These are phyloP conservation scores for Rhabdomys dilectus DNA, from an alignment of 2,113 vertebrate species.

Conservation along the genomic window DNA sequence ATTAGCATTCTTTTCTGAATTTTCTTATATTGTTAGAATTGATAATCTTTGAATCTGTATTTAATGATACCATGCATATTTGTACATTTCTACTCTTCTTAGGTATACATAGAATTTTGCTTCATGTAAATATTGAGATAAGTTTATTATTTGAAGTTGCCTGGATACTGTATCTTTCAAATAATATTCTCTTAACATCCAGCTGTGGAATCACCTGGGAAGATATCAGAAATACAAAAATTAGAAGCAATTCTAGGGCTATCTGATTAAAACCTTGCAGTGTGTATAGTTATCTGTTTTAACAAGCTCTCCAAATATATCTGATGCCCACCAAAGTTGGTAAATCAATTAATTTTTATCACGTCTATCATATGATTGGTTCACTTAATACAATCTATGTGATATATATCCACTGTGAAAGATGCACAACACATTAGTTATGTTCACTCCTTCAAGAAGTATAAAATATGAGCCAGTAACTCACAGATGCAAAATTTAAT, in stretches of 20 bases:
- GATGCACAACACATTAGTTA: neutral
- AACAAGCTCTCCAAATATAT: neutral
- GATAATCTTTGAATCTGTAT: neutral
- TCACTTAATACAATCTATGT: neutral
- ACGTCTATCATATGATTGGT: neutral
- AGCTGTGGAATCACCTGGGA: neutral
- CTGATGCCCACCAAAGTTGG: neutral
- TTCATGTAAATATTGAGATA: slow-evolving; percentile 26
- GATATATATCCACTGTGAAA: neutral
- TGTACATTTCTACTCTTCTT: neutral
- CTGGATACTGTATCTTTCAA: neutral
- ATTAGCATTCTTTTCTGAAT: slow-evolving; percentile 13
- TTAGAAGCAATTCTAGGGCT: neutral
- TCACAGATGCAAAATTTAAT: slow-evolving; percentile 10
- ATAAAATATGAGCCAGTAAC: neutral
- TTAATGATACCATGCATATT: neutral
- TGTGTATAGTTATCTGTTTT: neutral
- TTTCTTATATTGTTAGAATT: neutral
- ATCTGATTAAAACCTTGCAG: neutral
- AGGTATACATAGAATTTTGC: neutral
- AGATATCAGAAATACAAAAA: neutral
- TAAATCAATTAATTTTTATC: neutral
- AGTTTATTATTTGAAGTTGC: neutral
- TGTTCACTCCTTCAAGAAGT: slow-evolving; percentile 9
- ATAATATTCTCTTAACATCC: neutral